Evolutionary conservation across 2,113 vertebrate genomes (phyloP), one percentile per base, ranked within the genome.

Genomic region (Sula dactylatra): DNA sequence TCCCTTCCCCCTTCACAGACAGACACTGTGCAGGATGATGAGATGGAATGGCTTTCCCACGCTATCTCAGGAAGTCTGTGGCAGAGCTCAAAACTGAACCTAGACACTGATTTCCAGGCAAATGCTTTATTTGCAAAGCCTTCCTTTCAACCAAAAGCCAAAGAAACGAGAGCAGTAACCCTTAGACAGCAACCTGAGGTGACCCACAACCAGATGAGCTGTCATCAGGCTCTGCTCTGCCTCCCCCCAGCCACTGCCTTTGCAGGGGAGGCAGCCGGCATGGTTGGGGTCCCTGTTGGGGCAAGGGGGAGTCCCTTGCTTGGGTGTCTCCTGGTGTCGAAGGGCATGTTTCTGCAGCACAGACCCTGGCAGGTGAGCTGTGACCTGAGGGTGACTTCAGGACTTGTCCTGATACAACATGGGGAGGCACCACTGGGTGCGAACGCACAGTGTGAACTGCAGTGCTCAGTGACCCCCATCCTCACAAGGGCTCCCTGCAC

Each of bases 11-110:
- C n/a, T 64, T 58, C 65, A 22, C 58, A 89, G 61, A 14, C 36
- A 74, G 88, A 52, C 36, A 58, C 52, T 31, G 38, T 32, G 45
- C 1, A 1, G 67, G 77, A 67, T 1, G 1, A n/a, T 2, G 36
- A 65, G 58, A 79, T 88, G 94, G 27, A 85, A n/a, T 5, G 45
- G 19, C 77, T 96, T 95, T 93, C 96, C 86, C 94, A 96, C 7
- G 22, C 77, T 79, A 0, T 2, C 73, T 76, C 95, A 94, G 95
- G 94, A 94, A 92, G 85, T 50, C 25, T 2, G 0, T 67, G 79
- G 71, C 79, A 88, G 50, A 91, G 71, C 64, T 58, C 64, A 38
- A 44, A 69, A 49, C 38, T 52, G 64, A 94, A 5, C 26, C 54
- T 11, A 64, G 88, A 71, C 11, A 1, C 54, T 22, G 20, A 74